phyloP scores from a whole-genome alignment of 2,888 invertebrate species.

The Aethes cnicana region DNA sequence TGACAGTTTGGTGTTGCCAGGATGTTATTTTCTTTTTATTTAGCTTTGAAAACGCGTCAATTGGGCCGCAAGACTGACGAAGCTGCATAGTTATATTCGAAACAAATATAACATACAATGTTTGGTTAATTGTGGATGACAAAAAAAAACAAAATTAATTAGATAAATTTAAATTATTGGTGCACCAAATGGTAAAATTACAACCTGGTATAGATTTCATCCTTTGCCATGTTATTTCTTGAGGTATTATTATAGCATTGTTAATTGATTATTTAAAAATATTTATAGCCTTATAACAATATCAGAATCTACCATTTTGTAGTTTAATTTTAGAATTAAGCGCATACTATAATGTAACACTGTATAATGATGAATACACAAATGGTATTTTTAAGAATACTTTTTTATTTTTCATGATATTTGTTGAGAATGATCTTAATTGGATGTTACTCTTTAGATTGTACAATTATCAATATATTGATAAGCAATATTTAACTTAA shows the following conservation, averaged over 20 bases:
- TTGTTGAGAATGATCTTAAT: constrained; percentile 24
- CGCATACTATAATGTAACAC: constrained; percentile 35
- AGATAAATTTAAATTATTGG: constrained; percentile 42
- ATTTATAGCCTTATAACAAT: constrained; percentile 18
- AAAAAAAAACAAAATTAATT: constrained; percentile 29
- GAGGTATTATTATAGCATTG: constrained; percentile 23
- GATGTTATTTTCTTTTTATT: too few relatives aligned
- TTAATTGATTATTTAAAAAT: constrained; percentile 21
- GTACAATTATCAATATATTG: constrained; percentile 57
- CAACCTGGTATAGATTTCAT: constrained; percentile 15
- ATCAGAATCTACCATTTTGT: constrained; percentile 29
- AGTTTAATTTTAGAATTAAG: constrained; percentile 53
- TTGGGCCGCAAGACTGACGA: too few relatives aligned
- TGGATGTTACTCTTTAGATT: constrained; percentile 57
- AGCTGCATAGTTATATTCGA: too few relatives aligned
- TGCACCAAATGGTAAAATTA: constrained; percentile 50
- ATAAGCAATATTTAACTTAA: constrained; percentile 73
- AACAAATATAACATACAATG: too few relatives aligned
- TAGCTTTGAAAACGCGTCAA: too few relatives aligned
- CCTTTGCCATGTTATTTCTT: constrained; percentile 17
- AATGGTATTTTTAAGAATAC: constrained; percentile 17
- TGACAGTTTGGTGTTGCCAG: too few relatives aligned
- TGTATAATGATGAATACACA: constrained; percentile 13
- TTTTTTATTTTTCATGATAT: constrained; percentile 15
- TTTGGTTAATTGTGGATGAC: constrained; percentile 27